Evolutionary conservation across 2,797 vertebrate genomes (phyloP).

Genomic region (Poeciliopsis paucimaculata): DNA sequence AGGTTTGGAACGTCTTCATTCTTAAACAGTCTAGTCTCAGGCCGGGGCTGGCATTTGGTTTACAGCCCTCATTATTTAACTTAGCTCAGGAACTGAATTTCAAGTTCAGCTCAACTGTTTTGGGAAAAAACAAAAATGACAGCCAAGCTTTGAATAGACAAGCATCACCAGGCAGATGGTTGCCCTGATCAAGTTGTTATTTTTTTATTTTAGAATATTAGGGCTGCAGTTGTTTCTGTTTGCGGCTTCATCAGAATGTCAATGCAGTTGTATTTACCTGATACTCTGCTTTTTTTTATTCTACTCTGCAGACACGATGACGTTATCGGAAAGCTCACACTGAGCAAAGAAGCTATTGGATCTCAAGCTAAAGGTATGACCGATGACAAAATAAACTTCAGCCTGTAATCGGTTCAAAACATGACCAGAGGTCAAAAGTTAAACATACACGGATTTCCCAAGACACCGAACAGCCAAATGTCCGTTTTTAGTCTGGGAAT

Average conservation of each 20-base stretch:
- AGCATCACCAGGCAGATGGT: constrained; percentile 53
- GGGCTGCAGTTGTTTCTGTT: neutral
- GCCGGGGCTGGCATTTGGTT: constrained; percentile 10
- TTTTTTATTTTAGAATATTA: constrained; percentile 23
- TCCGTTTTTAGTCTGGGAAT: constrained; percentile 69
- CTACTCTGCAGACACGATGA: constrained; percentile 86
- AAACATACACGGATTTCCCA: constrained; percentile 49
- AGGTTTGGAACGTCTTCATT: constrained; percentile 21
- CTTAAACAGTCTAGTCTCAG: constrained; percentile 19
- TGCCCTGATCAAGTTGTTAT: constrained; percentile 42
- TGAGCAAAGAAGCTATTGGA: constrained; percentile 86
- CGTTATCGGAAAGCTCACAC: constrained; percentile 90
- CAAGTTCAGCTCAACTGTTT: constrained; percentile 43
- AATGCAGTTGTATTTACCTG: neutral
- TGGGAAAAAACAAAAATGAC: constrained; percentile 19
- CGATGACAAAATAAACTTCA: constrained; percentile 11
- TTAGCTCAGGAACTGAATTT: constrained; percentile 27
- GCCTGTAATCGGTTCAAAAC: constrained; percentile 16
- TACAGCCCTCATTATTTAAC: constrained; percentile 36
- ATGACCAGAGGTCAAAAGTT: constrained; percentile 56
- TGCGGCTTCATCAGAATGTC: constrained; percentile 15
- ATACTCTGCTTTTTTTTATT: constrained; percentile 5
- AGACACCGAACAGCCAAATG: constrained; percentile 38
- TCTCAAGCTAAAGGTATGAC: constrained; percentile 85
- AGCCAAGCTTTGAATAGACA: constrained; percentile 61